These are phyloP conservation scores for Drosophila tropicalis DNA, from an alignment of 1,140 invertebrate genomes.

Conservation along the genomic window DNA sequence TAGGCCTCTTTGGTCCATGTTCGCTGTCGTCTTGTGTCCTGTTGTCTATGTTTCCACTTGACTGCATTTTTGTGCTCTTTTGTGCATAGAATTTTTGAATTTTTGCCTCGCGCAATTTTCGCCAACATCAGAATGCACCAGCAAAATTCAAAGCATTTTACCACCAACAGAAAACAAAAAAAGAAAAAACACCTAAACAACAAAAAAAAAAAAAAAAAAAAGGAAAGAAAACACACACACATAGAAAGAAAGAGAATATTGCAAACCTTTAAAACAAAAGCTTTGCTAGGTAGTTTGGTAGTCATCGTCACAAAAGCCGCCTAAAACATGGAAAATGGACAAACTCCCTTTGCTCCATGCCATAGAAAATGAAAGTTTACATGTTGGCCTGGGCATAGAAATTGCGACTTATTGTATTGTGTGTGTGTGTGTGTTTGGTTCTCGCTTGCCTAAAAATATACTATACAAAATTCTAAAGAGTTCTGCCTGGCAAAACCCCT, in stretches of 20 bases:
- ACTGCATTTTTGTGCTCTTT: conserved; percentile 53
- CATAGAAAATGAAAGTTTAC: conserved; percentile 59
- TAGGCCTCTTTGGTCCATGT: background rate
- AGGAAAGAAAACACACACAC: background rate
- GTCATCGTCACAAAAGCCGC: conserved; percentile 4
- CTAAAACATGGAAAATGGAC: conserved; percentile 8
- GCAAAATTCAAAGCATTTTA: conserved; percentile 71
- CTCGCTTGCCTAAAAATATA: conserved; percentile 46
- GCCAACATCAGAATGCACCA: conserved; percentile 71
- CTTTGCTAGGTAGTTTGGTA: conserved; percentile 15
- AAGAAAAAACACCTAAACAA: conserved; percentile 15
- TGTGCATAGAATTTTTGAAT: conserved; percentile 67
- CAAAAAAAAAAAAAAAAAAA: background rate
- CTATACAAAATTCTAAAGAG: conserved; percentile 64
- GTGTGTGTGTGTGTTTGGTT: conserved; percentile 3
- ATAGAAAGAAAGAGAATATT: background rate
- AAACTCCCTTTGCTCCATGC: conserved; percentile 3
- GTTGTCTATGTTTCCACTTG: conserved; percentile 7
- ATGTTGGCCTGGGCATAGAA: conserved; percentile 47
- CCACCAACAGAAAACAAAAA: conserved; percentile 26
- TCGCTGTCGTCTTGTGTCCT: conserved; percentile 3
- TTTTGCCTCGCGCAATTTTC: conserved; percentile 62
- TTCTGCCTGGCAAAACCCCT: conserved; percentile 33
- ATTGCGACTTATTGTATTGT: conserved; percentile 43
- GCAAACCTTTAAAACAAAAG: conserved; percentile 50